Percentiles rank a stretch among this genome's conserved stretches.
These are phyloP conservation scores for Elanus axillaris DNA, from an alignment of 2,113 vertebrate species.

Conservation along the genomic window DNA sequence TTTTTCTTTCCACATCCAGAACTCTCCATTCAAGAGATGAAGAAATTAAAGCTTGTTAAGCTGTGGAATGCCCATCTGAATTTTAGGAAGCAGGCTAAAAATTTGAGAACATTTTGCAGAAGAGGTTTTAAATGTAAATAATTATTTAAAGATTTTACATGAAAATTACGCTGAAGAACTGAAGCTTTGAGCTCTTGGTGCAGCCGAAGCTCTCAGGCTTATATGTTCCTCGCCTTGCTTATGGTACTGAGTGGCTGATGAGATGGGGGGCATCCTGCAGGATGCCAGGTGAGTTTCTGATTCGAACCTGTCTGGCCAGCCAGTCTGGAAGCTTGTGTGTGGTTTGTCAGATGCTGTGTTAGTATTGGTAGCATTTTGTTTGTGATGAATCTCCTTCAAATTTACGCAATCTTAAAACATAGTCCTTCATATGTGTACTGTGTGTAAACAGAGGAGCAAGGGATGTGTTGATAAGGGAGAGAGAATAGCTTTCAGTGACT, in stretches of 20 bases:
- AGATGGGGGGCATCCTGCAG: not conserved
- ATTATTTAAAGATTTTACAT: not conserved
- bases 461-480: not conserved
- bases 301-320: not conserved
- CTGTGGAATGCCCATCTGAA: not conserved
- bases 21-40: not conserved
- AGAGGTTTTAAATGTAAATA: not conserved
- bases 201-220: not conserved
- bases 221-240: rapidly evolving
- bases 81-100: not conserved
- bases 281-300: not conserved
- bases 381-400: not conserved
- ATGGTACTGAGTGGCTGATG: not conserved
- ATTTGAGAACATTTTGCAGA: not conserved
- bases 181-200: not conserved
- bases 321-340: not conserved
- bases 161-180: not conserved
- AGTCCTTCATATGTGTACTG: not conserved
- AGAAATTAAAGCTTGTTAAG: not conserved
- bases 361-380: not conserved
- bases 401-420: not conserved
- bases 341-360: not conserved
- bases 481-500: not conserved
- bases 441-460: not conserved
- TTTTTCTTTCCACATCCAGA: not conserved